A percentile compares a stretch with the other conserved stretches of the same genome.
Evolutionary conservation across 2,888 invertebrate genomes (phyloP).

Genomic region (Kryphioiulus occultus): DNA sequence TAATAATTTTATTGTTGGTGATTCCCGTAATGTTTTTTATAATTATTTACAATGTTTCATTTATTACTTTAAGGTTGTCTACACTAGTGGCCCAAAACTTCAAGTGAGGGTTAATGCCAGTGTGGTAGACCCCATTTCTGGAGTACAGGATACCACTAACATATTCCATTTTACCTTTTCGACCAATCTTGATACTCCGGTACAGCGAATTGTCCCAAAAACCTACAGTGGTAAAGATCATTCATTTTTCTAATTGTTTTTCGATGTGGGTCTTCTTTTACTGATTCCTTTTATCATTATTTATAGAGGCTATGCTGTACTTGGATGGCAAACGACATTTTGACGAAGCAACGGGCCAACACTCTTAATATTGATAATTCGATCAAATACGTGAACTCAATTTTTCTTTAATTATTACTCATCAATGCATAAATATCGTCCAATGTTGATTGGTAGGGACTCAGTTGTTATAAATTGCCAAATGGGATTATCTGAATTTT

Average conservation of each 20-base stretch:
- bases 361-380: too few relatives aligned
- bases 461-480: too few relatives aligned
- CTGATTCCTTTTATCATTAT: conserved; percentile 44
- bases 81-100: conserved; percentile 65
- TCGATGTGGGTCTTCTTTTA: not conserved
- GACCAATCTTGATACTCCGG: conserved; percentile 62
- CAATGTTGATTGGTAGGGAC: too few relatives aligned
- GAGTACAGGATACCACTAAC: conserved; percentile 71
- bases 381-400: too few relatives aligned
- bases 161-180: conserved; percentile 77
- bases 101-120: conserved; percentile 76
- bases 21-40: too few relatives aligned
- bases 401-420: not conserved
- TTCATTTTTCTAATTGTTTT: not conserved
- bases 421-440: too few relatives aligned
- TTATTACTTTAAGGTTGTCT: conserved; percentile 63
- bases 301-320: conserved; percentile 69
- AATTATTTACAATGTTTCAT: too few relatives aligned
- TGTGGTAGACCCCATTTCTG: conserved; percentile 69
- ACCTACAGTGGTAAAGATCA: conserved; percentile 70
- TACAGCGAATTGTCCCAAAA: conserved; percentile 69
- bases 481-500: too few relatives aligned
- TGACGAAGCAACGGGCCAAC: conserved; percentile 59
- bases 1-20: too few relatives aligned
- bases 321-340: conserved; percentile 69